phyloP scores from a whole-genome alignment of 1,140 invertebrate species.

The Pseudomyrmex pallidus region DNA sequence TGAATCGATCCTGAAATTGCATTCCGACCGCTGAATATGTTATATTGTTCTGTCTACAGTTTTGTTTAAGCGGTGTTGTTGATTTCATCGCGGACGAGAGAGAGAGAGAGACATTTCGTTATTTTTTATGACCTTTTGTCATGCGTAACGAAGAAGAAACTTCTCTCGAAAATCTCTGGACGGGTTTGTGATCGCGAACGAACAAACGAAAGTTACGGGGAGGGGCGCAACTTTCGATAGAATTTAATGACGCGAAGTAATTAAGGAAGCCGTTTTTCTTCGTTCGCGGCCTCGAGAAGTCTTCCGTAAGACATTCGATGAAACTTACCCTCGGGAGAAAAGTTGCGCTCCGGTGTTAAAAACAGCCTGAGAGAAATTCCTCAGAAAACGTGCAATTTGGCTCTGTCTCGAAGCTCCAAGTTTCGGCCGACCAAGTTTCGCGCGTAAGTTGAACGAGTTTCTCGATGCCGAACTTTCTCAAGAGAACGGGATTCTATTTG shows the following conservation, averaged over 20 bases:
- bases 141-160: not conserved
- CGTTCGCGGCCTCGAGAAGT: not conserved
- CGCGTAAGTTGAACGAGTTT: constrained; percentile 19
- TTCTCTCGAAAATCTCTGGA: not conserved
- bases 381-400: not conserved
- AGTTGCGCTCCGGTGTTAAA: constrained; percentile 17
- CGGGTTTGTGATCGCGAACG: not conserved
- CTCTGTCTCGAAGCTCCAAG: not conserved
- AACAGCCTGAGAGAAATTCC: not conserved
- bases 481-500: not conserved
- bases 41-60: constrained; percentile 33
- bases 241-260: constrained; percentile 4
- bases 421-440: constrained; percentile 7
- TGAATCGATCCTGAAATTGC: constrained; percentile 63
- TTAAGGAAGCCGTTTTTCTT: not conserved
- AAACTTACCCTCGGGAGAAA: not conserved
- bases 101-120: too few relatives aligned
- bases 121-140: too few relatives aligned
- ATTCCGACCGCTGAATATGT: constrained; percentile 35
- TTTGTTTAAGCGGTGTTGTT: constrained; percentile 36
- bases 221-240: not conserved
- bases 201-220: not conserved
- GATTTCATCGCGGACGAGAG: not conserved
- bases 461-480: not conserved
- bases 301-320: not conserved